Evolutionary conservation across 2,113 vertebrate genomes (phyloP), one percentile per base, ranked within the genome.

Genomic region (Ardeotis arabs): DNA sequence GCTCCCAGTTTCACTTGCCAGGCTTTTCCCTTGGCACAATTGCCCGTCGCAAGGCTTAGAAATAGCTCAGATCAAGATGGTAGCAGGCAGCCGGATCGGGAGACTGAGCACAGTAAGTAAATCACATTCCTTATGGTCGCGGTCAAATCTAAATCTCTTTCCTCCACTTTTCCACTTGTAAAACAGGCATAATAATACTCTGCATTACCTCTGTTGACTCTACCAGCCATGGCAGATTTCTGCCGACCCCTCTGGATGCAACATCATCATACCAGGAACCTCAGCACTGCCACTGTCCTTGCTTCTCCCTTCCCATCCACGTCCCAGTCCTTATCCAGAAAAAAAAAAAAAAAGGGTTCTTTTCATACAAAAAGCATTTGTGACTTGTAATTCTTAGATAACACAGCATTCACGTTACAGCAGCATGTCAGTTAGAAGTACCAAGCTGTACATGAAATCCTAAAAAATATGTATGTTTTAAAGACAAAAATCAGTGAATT

Each of bases 171-270:
- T 74, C 28, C 18, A 25, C 18, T 39, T 53, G 29, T 49, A 50
- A 72, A 91, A 72, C 6, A 67, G 10, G 5, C 23, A 59, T 10
- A 67, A 17, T 12, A 53, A n/a, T 31, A 35, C 5, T 33, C 23
- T 2, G 5, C 0, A 0, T 73, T 31, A 60, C 21, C 6, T 56
- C 20, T 0, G 0, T 33, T 41, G 29, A 56, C 35, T 39, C 33
- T 45, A 52, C 14, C 12, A 68, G n/a, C 24, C 49, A 41, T 14
- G 8, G 59, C 7, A 9, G 68, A 69, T 59, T 83, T 84, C 53
- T 79, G 10, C 44, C 52, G 53, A 86, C 6, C 6, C 9, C 37
- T 62, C n/a, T 37, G 16, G 14, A 62, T 86, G 15, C 12, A 83
- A 22, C 1, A 3, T 33, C 12, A 18, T 3, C 1, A 22, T 45